Evolutionary conservation across 2,888 invertebrate genomes (phyloP).

Genomic region (Anoplius nigerrimus): DNA sequence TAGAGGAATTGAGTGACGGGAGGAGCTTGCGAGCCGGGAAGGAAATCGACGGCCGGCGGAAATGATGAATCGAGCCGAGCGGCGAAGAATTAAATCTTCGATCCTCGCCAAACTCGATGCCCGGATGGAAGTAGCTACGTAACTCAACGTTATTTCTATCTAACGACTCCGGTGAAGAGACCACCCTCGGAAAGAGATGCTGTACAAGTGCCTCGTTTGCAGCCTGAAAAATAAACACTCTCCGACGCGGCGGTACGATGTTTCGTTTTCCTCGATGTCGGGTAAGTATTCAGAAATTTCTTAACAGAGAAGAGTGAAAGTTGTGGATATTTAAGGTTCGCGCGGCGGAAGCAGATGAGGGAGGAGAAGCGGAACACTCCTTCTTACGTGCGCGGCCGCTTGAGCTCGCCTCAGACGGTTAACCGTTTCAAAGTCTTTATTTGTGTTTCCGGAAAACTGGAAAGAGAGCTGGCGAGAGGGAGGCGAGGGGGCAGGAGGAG

Average conservation of each 20-base stretch:
- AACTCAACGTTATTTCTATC: too few species aligned
- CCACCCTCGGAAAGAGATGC: too few species aligned
- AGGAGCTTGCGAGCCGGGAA: slow-evolving; percentile 12
- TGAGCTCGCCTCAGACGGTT: slow-evolving; percentile 31
- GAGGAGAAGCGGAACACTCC: slow-evolving; percentile 33
- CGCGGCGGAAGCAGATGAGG: slow-evolving; percentile 12
- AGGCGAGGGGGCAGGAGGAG: slow-evolving; percentile 11
- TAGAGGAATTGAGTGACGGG: slow-evolving; percentile 16
- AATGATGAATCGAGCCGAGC: background rate
- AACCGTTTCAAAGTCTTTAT: slow-evolving; percentile 52
- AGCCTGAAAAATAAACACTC: too few species aligned
- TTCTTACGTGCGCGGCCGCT: slow-evolving; percentile 42
- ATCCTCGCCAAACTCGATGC: too few species aligned
- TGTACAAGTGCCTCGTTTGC: too few species aligned
- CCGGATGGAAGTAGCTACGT: too few species aligned
- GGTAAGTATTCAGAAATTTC: too few species aligned
- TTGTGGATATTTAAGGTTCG: slow-evolving; percentile 31
- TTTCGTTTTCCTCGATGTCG: background rate
- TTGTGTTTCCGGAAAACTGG: slow-evolving; percentile 48
- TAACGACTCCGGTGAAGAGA: too few species aligned
- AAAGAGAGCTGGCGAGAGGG: background rate
- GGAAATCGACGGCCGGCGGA: slow-evolving; percentile 38
- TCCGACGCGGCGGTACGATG: too few species aligned
- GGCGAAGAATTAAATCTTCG: background rate
- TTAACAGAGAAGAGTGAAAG: slow-evolving; percentile 9